Base-by-base conservation (phyloP, 2,888 invertebrate species). In the Drosophila suboccidentalis region DNA sequence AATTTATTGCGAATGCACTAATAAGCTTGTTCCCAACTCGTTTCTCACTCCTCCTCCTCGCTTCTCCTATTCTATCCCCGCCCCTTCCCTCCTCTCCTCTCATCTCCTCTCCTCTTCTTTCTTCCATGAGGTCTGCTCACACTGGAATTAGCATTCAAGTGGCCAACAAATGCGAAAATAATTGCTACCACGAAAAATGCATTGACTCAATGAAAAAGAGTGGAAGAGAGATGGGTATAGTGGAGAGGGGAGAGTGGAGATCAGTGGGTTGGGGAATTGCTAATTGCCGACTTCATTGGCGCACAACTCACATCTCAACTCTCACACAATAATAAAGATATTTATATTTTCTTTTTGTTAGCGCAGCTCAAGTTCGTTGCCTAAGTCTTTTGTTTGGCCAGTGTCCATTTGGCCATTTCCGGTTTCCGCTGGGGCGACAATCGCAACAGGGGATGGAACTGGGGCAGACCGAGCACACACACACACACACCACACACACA, bases 131-230 rank as follows among this genome's bases (percentile, higher is more conserved):
- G 15, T 29, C 10, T 47, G 46, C 15, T 34, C 53, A 41, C 67
- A 66, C 61, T 64, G 71, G 80, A 82, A 86, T 91, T 86, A 84
- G 82, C 89, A 82, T 86, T 87, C 82, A 90, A 90, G 90, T 80
- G 87, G 90, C 90, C 87, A 83, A 86, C 86, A 91, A 91, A 91
- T 91, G 92, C 90, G 92, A 91, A 92, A 87, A 91, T 91, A 91
- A 91, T 91, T 91, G 92, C 91, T 90, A 80, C 88, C 88, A 87
- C 89, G 87, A 90, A 86, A 83, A 63, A 67, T 68, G 54, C 50
- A 54, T 65, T 41, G 46, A 60, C 43, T 39, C 71, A 39, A 49
- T 34, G 11, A 4, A 49, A 6, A 29, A 26, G 46, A 10, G 17
- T 17, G 26, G 11, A 26, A 26, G 11, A 11, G 29, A 39, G 17